phyloP scores from a whole-genome alignment of 2,888 invertebrate genomes.

The Aphodius sticticus region DNA sequence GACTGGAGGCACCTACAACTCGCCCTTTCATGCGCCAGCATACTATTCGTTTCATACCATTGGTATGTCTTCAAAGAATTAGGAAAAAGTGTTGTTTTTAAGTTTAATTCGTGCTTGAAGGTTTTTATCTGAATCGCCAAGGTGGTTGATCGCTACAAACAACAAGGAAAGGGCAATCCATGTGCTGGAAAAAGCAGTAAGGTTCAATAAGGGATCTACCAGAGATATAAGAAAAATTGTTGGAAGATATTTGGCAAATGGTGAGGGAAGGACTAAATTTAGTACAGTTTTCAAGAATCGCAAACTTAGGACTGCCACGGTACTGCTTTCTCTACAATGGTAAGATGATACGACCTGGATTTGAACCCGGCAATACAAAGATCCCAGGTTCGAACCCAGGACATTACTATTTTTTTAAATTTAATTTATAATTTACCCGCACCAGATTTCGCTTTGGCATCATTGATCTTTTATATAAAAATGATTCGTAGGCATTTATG shows the following conservation, averaged over 20 bases:
- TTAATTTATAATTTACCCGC: too few relatives aligned
- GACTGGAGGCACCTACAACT: constrained; percentile 71
- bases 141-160: constrained; percentile 69
- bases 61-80: constrained; percentile 57
- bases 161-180: constrained; percentile 62
- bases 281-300: constrained; percentile 61
- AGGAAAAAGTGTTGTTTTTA: background rate
- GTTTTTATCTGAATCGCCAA: constrained; percentile 68
- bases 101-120: constrained; percentile 45
- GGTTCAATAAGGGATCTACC: constrained; percentile 45
- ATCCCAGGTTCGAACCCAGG: too few relatives aligned
- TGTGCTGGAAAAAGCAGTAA: constrained; percentile 56
- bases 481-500: too few relatives aligned
- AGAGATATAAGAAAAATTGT: constrained; percentile 28
- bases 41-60: constrained; percentile 61
- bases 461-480: too few relatives aligned
- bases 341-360: constrained; percentile 43
- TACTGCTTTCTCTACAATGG: constrained; percentile 65
- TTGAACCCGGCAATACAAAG: too few relatives aligned
- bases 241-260: constrained; percentile 53
- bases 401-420: too few relatives aligned
- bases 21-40: constrained; percentile 63
- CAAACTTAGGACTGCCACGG: constrained; percentile 63
- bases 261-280: constrained; percentile 54
- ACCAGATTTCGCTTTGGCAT: too few relatives aligned